Conservation (phyloP, 2,888 invertebrate genomes). For the Brenthis ino region DNA sequence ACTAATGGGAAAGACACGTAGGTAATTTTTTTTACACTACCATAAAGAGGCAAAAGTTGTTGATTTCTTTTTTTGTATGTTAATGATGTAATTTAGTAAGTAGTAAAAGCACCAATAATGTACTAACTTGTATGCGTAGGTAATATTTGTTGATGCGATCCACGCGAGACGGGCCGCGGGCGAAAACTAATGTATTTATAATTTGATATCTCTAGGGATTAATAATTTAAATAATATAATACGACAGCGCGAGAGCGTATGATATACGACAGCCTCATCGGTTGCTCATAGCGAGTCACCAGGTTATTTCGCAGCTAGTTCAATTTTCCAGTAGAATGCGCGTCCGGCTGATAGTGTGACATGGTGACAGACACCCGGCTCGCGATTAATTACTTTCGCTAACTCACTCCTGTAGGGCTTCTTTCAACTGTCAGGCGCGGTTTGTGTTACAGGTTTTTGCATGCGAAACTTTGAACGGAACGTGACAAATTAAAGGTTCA, state of each 20-base stretch:
- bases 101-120: too few relatives aligned
- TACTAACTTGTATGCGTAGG: too few relatives aligned
- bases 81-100: too few relatives aligned
- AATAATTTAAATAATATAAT: conserved; percentile 12
- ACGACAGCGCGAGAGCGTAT: not conserved
- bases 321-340: conserved; percentile 75
- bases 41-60: too few relatives aligned
- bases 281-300: conserved; percentile 33
- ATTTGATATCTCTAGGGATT: not conserved
- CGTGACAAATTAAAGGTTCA: conserved; percentile 45
- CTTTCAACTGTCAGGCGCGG: conserved; percentile 63
- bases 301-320: conserved; percentile 62
- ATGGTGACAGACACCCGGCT: conserved; percentile 63
- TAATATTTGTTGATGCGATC: too few relatives aligned
- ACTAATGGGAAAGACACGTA: too few relatives aligned
- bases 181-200: not conserved
- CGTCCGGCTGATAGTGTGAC: conserved; percentile 67
- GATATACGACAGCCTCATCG: conserved; percentile 2
- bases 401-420: conserved; percentile 69
- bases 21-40: too few relatives aligned
- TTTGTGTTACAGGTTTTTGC: conserved; percentile 66
- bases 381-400: conserved; percentile 75
- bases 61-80: too few relatives aligned
- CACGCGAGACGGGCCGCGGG: too few relatives aligned
- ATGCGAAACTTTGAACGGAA: conserved; percentile 46